These are phyloP conservation scores for Oryctolagus cuniculus DNA, from an alignment of 2,113 vertebrate genomes.

Conservation along the genomic window mOryCun1.1 NC_091442.1:59575001-59575500, in stretches of 20 bases:
- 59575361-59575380: background rate
- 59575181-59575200: slow-evolving; percentile 36
- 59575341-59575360: background rate
- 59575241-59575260: background rate
- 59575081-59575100: slow-evolving; percentile 45
- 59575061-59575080: slow-evolving; percentile 55
- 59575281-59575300: background rate
- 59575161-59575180: background rate
- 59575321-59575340: background rate
- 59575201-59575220: slow-evolving; percentile 44
- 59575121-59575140: slow-evolving; percentile 49
- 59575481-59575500: slow-evolving; percentile 16
- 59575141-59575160: slow-evolving; percentile 31
- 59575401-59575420: background rate
- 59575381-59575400: background rate
- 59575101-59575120: slow-evolving; percentile 47
- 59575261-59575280: background rate
- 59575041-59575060: slow-evolving; percentile 29
- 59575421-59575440: background rate
- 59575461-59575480: background rate
- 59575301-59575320: background rate
- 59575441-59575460: slow-evolving; percentile 4
- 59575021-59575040: slow-evolving; percentile 48
- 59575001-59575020: background rate
- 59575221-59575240: background rate